Base-by-base conservation (phyloP, 2,113 vertebrate species). In the Neodon shergylaensis region DNA sequence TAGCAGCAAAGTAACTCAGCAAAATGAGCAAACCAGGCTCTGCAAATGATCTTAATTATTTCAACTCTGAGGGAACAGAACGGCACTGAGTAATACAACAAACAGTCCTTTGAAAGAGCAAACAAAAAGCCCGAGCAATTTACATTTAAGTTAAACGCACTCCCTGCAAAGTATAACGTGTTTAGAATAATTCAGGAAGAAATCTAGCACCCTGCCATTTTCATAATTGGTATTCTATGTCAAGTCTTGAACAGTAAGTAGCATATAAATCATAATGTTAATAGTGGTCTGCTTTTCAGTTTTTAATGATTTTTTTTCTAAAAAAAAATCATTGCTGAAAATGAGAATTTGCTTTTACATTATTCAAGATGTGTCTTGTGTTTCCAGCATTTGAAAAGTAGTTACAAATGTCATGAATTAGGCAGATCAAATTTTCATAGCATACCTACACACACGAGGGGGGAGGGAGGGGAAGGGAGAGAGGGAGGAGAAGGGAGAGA, bases 41-140 rank as follows among this genome's bases (percentile, higher is more conserved):
- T 95, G 91, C 96, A 98, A 96, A 98, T 98, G 98, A 96, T 98
- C 95, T 95, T 98, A 97, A 98, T 98, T 97, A 98, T 95, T 83
- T 92, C 84, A 97, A 97, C 86, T 97, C 39, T 39, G 87, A 93
- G 63, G 93, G 94, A 92, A 96, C 90, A 96, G 94, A 97, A 0
- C 0, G 88, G 95, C 90, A 79, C 74, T 63, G 97, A 93, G 96
- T 95, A 94, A 94, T 95, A 97, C 52, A 98, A 97, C 94, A 96
- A 97, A 96, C 95, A 95, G 92, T 39, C 77, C 42, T 96, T 93
- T 97, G 88, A 96, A 98, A 97, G 61, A 88, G 95, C 94, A 98
- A 98, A 96, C 90, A 94, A 92, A 96, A 97, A 84, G 90, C 10
- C 39, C 88, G 94, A 94, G 91, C 91, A 98, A 97, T 22, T 93